These are phyloP conservation scores for Tadarida brasiliensis DNA, from an alignment of 2,797 vertebrate genomes.

Conservation along the genomic window DNA sequence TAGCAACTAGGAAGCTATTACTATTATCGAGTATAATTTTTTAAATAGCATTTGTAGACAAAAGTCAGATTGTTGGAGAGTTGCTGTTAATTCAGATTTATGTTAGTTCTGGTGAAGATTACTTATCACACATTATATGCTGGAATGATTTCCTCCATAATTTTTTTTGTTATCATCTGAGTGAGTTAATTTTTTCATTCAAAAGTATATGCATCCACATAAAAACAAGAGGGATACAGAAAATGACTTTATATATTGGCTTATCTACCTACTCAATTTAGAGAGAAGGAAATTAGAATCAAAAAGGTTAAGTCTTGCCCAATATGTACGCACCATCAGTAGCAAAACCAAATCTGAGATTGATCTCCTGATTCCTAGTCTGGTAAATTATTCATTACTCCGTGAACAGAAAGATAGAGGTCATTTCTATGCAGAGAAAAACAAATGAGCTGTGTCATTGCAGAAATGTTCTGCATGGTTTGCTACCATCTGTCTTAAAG, in stretches of 20 bases:
- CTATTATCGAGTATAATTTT: neutral
- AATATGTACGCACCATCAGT: neutral
- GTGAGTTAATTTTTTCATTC: neutral
- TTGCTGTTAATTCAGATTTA: slow-evolving; percentile 22
- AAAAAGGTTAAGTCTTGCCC: neutral
- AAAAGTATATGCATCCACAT: neutral
- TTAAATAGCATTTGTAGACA: neutral
- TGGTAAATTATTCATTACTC: slow-evolving; percentile 43
- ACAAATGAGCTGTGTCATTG: slow-evolving; percentile 79
- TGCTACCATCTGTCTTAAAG: slow-evolving; percentile 79
- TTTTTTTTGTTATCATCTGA: neutral
- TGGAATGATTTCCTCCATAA: neutral
- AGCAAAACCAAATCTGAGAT: slow-evolving; percentile 48
- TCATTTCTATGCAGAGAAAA: slow-evolving; percentile 77
- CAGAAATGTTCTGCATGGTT: slow-evolving; percentile 80
- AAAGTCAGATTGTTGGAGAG: neutral
- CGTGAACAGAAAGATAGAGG: slow-evolving; percentile 69
- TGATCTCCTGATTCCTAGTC: slow-evolving; percentile 33
- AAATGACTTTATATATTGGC: neutral
- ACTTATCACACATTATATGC: neutral
- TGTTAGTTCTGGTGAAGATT: neutral
- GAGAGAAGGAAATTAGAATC: slow-evolving; percentile 27
- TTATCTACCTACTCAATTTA: neutral
- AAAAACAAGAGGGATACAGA: neutral
- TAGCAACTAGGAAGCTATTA: neutral